Conservation (phyloP, 2,113 vertebrate genomes). For the Sebastes schlegelii region DNA sequence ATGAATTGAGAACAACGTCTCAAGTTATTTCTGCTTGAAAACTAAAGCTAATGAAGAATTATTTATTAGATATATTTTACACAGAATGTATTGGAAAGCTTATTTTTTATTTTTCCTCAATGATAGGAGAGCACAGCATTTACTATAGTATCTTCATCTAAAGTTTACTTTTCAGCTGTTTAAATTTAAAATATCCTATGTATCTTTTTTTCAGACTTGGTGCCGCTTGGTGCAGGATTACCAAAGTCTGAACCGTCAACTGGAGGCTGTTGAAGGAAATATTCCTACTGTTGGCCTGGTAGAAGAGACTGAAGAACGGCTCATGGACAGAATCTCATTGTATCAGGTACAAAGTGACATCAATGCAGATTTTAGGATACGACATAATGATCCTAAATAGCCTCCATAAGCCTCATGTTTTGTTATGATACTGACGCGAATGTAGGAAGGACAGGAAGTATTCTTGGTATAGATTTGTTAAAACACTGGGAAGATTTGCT, state of each 20-base stretch:
- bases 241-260: constrained; percentile 85
- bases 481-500: neutral
- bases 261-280: constrained; percentile 89
- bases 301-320: constrained; percentile 93
- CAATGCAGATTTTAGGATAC: neutral
- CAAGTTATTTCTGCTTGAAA: neutral
- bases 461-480: neutral
- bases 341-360: constrained; percentile 87
- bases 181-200: neutral
- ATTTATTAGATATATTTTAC: neutral
- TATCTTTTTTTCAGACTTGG: constrained; percentile 87
- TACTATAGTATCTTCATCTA: neutral
- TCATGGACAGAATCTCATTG: constrained; percentile 88
- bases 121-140: neutral
- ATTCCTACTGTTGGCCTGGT: constrained; percentile 89
- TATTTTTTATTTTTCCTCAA: neutral
- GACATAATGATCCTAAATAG: neutral
- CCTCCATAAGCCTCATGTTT: neutral
- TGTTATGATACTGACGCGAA: neutral
- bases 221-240: constrained; percentile 87
- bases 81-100: neutral
- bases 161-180: neutral
- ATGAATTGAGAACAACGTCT: neutral
- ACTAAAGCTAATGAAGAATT: neutral
- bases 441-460: neutral